Evolutionary conservation across 2,888 invertebrate species (phyloP).

Genomic region (Pachymerium ferrugineum): DNA sequence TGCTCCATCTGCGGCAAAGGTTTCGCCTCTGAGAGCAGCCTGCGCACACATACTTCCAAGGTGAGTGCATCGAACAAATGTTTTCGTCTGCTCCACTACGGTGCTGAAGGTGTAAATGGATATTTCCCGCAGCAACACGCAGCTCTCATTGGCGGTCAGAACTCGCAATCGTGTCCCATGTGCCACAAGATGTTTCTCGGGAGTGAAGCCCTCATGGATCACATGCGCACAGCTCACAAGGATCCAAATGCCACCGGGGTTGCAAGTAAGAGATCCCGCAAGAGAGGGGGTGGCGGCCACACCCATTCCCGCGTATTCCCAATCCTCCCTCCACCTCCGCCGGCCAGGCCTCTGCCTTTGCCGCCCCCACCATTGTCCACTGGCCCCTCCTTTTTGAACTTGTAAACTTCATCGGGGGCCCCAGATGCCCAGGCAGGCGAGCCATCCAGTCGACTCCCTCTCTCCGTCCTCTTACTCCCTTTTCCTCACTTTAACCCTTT

Average conservation of each 20-base stretch:
- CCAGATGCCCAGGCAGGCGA: conserved; percentile 25
- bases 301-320: conserved; percentile 45
- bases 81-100: background rate
- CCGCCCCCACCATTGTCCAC: conserved; percentile 32
- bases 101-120: background rate
- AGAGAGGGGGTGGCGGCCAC: conserved; percentile 30
- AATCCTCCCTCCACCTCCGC: conserved; percentile 56
- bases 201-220: conserved; percentile 87
- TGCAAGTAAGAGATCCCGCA: conserved; percentile 64
- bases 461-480: conserved; percentile 17
- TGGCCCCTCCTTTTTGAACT: conserved; percentile 36
- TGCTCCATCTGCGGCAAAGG: conserved; percentile 95
- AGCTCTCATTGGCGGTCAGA: conserved; percentile 84
- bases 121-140: conserved; percentile 73
- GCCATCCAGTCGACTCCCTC: conserved; percentile 11
- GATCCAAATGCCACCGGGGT: conserved; percentile 83
- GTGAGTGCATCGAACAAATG: conserved; percentile 59
- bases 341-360: conserved; percentile 33
- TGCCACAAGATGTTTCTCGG: conserved; percentile 92
- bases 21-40: conserved; percentile 91
- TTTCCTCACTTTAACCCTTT: background rate
- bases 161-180: conserved; percentile 84
- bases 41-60: conserved; percentile 94
- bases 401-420: conserved; percentile 33
- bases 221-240: conserved; percentile 93